Percentiles rank a stretch among this genome's conserved stretches.
Conservation (phyloP, 1,140 invertebrate species). For the Forficula auricularia region DNA sequence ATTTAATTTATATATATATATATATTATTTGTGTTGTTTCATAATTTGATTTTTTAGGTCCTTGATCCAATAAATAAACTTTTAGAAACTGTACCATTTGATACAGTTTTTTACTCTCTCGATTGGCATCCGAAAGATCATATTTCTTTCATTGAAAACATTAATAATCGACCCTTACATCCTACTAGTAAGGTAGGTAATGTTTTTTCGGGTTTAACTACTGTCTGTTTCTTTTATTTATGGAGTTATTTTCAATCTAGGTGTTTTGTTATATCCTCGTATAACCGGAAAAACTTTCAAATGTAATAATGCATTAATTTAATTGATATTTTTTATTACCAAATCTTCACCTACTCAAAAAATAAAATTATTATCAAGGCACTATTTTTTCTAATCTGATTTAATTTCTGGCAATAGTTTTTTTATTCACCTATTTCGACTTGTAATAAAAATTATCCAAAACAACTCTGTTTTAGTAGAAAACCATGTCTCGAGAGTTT, state of each 20-base stretch:
- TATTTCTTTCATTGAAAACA: constrained; percentile 90
- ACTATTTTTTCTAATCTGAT: too few species aligned
- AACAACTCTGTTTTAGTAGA: too few species aligned
- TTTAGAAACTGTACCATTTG: constrained; percentile 68
- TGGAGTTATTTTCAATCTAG: constrained; percentile 24
- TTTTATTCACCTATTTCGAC: too few species aligned
- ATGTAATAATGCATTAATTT: not conserved
- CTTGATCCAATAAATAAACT: constrained; percentile 82
- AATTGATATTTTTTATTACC: not conserved
- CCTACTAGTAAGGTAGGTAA: constrained; percentile 40
- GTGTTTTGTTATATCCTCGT: too few species aligned
- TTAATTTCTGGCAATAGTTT: too few species aligned
- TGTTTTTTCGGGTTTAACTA: too few species aligned
- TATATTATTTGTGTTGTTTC: not conserved
- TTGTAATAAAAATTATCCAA: too few species aligned
- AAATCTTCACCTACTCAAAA: too few species aligned
- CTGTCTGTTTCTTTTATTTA: constrained; percentile 3
- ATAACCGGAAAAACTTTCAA: not conserved
- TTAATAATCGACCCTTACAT: constrained; percentile 47
- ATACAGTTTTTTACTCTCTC: constrained; percentile 84
- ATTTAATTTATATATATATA: not conserved
- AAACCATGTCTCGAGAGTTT: too few species aligned
- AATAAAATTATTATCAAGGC: too few species aligned
- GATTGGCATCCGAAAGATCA: constrained; percentile 97
- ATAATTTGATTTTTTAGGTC: constrained; percentile 34